Evolutionary conservation across 2,888 invertebrate species (phyloP), one percentile per base, ranked within the genome.

Genomic region (Agonopterix heracliana): DNA sequence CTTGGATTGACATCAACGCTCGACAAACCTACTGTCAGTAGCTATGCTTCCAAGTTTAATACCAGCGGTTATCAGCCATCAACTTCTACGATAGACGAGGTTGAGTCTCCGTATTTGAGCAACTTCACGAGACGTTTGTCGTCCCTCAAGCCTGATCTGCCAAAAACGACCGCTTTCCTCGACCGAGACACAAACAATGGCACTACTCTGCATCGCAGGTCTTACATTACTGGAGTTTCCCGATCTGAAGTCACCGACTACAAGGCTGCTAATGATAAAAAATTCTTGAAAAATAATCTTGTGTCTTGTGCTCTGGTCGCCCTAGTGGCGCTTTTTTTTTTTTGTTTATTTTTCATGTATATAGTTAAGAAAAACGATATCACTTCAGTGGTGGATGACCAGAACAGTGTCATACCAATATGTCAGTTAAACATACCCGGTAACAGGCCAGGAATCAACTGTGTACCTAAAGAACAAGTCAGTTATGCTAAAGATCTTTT

Each of bases 61-160:
- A 58, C 77, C 47, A 81, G 58, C 61, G 74, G 69, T 58, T 85
- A 80, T 50, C 82, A 78, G 52, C 81, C 81, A 1, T 74, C 81
- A 14, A 79, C 78, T 36, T 77, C 86, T 2, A 11, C 41, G 8
- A 77, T 81, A 48, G 86, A 89, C 59, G 89, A 90, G 68, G 89
- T 90, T 53, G 92, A 93, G 67, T 92, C 93, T 60, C 93, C 93
- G 47, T 93, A 92, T 74, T 80, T 93, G 64, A 93, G 93, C 64
- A 93, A 92, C 65, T 94, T 93, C 60, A 93, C 93, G 0, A 86
- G 90, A 51, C 89, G 92, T 52, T 71, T 93, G 52, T 90, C 91
- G 10, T 54, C 87, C 5, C 62, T 88, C 2, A 86, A 88, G 54
- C 63, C 87, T 1, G 87, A 87, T n/a, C 71, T 73, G 2, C 61